phyloP scores from a whole-genome alignment of 2,888 invertebrate genomes.

The Lamproptera curius region DNA sequence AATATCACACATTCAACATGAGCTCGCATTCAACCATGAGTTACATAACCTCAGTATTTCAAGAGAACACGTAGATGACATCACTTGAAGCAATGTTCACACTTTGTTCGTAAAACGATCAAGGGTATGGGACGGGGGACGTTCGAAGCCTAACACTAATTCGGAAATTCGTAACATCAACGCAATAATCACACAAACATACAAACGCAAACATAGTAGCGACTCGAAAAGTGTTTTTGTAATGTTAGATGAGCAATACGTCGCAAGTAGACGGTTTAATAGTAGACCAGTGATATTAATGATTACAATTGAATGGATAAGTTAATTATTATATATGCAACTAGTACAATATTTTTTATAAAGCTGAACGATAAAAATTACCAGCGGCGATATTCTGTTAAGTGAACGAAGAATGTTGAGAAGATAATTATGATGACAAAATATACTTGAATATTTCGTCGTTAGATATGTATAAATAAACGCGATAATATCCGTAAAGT shows the following conservation, averaged over 20 bases:
- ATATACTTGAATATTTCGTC: no score
- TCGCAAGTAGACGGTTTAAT: neutral
- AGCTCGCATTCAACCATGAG: no score
- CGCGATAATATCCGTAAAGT: no score
- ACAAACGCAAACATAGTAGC: slow-evolving; percentile 8
- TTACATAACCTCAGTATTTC: slow-evolving; percentile 16
- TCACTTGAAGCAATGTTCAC: slow-evolving; percentile 24
- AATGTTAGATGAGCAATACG: slow-evolving; percentile 7
- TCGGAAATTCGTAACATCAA: slow-evolving; percentile 15
- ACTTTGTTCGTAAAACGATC: slow-evolving; percentile 24
- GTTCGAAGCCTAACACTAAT: slow-evolving; percentile 9
- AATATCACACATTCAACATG: no score
- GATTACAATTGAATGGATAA: no score
- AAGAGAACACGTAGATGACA: slow-evolving; percentile 14
- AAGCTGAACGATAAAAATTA: no score
- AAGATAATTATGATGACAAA: no score
- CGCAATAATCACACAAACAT: slow-evolving; percentile 8
- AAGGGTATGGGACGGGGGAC: slow-evolving; percentile 15
- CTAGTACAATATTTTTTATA: no score
- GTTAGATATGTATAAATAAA: no score
- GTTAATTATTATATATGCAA: no score
- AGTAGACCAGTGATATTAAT: neutral
- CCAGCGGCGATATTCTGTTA: no score
- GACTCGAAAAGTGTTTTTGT: neutral
- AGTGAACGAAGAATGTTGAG: no score